Evolutionary conservation across 2,797 vertebrate species (phyloP), one percentile per base, ranked within the genome.

Genomic region (Eulemur albifrons): DNA sequence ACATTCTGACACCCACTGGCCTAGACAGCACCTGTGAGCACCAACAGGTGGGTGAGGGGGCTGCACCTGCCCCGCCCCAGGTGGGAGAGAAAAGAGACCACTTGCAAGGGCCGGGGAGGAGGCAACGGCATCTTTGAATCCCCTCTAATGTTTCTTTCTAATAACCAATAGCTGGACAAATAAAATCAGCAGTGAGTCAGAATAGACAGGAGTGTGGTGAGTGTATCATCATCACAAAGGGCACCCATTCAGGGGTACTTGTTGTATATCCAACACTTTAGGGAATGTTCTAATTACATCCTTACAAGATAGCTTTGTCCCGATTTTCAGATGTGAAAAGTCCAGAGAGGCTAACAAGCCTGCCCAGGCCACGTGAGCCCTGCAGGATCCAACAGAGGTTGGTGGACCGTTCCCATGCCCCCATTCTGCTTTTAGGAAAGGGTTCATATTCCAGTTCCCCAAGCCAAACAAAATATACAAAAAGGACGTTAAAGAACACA

Each of bases 111-210:
- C 5, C 57, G 23, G n/a, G 17, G 4, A 48, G 52, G 12, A n/a
- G 30, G 15, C 30, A 76, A 14, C 2, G 0, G 0, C 0, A 2
- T 32, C 69, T 40, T 40, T 35, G 43, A 1, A 0, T 2, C 21
- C 73, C 25, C 18, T 43, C 27, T 8, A 0, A 6, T 21, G 7
- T 18, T n/a, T 40, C 32, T 32, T 40, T 65, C 54, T 14, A 23
- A n/a, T 0, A 4, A 30, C 12, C 4, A 21, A 18, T 25, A 4
- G 2, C 2, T 23, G 17, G 48, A n/a, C 20, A 20, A 18, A 57
- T 0, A 23, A 43, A 43, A 30, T 4, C 2, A 0, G 3, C 3
- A 1, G 5, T n/a, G 2, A 4, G 5, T 45, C 73, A 70, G 18
- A 69, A 50, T 2, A n/a, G 35, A 76, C 0, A 7, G 61, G n/a